A percentile compares a stretch with the other conserved stretches of the same genome.
phyloP scores from a whole-genome alignment of 2,888 invertebrate species.

The Augiades crinisus region DNA sequence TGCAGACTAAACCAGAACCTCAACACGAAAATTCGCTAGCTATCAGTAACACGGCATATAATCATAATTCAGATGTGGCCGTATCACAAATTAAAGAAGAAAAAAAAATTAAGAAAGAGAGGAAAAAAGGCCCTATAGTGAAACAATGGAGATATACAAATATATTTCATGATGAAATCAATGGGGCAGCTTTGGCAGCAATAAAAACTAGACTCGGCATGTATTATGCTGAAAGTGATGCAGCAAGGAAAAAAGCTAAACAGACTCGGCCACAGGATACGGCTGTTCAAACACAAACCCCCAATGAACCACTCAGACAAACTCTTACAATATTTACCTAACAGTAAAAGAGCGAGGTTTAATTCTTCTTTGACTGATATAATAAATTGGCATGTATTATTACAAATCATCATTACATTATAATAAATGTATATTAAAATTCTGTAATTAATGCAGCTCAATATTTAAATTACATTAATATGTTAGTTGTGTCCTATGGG shows the following conservation, averaged over 20 bases:
- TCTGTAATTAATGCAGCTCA: slow-evolving; percentile 12
- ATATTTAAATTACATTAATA: no score
- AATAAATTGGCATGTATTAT: background rate
- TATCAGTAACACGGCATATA: slow-evolving; percentile 50
- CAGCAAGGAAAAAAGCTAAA: slow-evolving; percentile 71
- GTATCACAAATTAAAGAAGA: slow-evolving; percentile 40
- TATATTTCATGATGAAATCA: slow-evolving; percentile 80
- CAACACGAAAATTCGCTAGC: slow-evolving; percentile 54
- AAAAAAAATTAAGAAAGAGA: slow-evolving; percentile 66
- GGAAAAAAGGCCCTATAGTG: slow-evolving; percentile 69
- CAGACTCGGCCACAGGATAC: slow-evolving; percentile 56
- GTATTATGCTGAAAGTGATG: slow-evolving; percentile 78
- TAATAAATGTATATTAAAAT: no score
- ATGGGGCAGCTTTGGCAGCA: slow-evolving; percentile 74
- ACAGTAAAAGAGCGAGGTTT: no score
- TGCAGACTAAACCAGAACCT: slow-evolving; percentile 69
- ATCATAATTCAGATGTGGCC: slow-evolving; percentile 40
- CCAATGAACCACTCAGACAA: slow-evolving; percentile 61
- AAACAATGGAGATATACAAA: slow-evolving; percentile 81
- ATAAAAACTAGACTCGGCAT: slow-evolving; percentile 77
- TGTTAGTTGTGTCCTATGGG: no score
- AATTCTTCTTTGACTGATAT: slow-evolving; percentile 1
- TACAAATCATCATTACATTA: no score
- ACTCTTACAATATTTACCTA: slow-evolving; percentile 68
- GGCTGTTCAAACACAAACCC: slow-evolving; percentile 53